phyloP scores from a whole-genome alignment of 2,888 invertebrate genomes.

The Penaeus monodon region DNA sequence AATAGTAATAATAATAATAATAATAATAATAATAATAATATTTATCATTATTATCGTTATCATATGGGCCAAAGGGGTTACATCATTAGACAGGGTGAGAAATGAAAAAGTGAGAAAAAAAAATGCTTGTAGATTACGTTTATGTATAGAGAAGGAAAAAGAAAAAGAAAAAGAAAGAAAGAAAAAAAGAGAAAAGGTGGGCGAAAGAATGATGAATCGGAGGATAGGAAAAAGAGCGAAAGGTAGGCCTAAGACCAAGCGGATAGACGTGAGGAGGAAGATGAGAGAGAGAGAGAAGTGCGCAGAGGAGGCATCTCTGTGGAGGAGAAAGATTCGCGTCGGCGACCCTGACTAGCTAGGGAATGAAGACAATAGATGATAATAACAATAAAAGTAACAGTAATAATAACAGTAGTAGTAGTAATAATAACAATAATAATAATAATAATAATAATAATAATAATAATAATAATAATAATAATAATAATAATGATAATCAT shows the following conservation, averaged over 20 bases:
- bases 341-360: too few relatives aligned
- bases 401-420: not conserved
- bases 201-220: too few relatives aligned
- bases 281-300: not conserved
- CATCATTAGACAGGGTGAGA: too few relatives aligned
- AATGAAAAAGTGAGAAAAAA: not conserved
- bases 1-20: not conserved
- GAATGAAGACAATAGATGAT: too few relatives aligned
- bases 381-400: too few relatives aligned
- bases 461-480: not conserved
- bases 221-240: not conserved
- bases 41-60: too few relatives aligned
- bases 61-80: too few relatives aligned
- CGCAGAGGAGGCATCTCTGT: not conserved
- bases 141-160: not conserved
- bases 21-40: not conserved
- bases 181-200: too few relatives aligned
- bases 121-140: too few relatives aligned
- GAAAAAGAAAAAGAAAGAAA: not conserved
- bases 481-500: not conserved
- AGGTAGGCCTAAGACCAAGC: not conserved
- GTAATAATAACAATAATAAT: not conserved
- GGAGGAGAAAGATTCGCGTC: too few relatives aligned
- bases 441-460: not conserved
- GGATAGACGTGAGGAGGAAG: not conserved